Evolutionary conservation across 2,888 invertebrate genomes (phyloP).

Genomic region (Caenorhabditis becei): DNA sequence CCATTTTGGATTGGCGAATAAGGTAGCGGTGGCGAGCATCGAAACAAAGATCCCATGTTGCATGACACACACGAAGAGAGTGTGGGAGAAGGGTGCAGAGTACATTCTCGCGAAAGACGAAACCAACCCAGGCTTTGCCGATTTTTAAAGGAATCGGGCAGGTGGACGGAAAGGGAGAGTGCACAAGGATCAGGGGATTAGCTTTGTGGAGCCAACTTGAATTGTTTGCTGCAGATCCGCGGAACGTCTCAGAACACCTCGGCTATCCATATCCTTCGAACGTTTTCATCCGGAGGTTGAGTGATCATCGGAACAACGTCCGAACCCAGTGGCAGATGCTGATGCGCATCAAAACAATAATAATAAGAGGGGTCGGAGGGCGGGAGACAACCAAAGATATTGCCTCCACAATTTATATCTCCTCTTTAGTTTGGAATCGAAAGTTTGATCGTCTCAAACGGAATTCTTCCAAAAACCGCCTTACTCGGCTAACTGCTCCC

Average conservation of each 20-base stretch:
- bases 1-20: background rate
- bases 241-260: too few species aligned
- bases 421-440: background rate
- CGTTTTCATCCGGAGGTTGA: background rate
- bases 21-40: slow-evolving; percentile 33
- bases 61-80: slow-evolving; percentile 49
- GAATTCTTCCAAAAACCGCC: too few species aligned
- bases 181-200: slow-evolving; percentile 1
- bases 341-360: slow-evolving; percentile 41
- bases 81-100: slow-evolving; percentile 53
- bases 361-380: slow-evolving; percentile 33
- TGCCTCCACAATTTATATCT: slow-evolving; percentile 10
- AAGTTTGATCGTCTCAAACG: background rate
- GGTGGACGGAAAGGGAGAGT: background rate
- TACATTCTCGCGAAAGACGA: slow-evolving; percentile 16
- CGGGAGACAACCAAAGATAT: slow-evolving; percentile 7
- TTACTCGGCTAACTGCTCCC: background rate
- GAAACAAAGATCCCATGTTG: slow-evolving; percentile 58
- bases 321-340: slow-evolving; percentile 11
- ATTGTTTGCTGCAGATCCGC: background rate
- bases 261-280: background rate
- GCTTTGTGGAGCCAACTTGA: background rate
- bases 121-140: slow-evolving; percentile 26
- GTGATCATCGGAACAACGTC: slow-evolving; percentile 47
- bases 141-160: slow-evolving; percentile 24